A percentile compares a stretch with the other conserved stretches of the same genome.
phyloP scores from a whole-genome alignment of 2,113 vertebrate species.

The Campylorhamphus procurvoides region DNA sequence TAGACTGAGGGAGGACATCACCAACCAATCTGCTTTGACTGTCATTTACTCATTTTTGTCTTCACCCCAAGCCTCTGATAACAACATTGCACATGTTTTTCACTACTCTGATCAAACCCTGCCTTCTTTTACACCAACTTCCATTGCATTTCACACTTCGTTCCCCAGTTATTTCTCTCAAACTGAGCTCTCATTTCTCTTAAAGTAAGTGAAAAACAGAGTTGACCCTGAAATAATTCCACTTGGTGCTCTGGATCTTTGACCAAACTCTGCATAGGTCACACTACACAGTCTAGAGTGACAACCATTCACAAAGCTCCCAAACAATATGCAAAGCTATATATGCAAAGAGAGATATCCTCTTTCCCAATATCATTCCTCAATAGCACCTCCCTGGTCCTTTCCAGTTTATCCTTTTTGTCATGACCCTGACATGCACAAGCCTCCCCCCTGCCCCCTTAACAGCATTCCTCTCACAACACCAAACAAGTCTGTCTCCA shows the following conservation, averaged over 20 bases:
- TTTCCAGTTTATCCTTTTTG: neutral
- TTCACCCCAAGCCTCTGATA: neutral
- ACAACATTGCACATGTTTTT: neutral
- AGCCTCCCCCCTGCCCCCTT: neutral
- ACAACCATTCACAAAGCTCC: neutral
- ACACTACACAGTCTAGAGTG: fast-evolving
- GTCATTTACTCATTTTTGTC: neutral
- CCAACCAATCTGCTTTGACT: neutral
- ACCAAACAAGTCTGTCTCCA: neutral
- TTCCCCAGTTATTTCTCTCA: neutral
- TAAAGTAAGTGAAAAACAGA: neutral
- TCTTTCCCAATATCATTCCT: neutral
- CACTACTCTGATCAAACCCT: neutral
- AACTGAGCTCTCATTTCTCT: neutral
- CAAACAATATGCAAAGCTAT: neutral
- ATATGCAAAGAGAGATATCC: neutral
- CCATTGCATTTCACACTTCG: neutral
- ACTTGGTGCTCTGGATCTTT: neutral
- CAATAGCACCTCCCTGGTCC: neutral
- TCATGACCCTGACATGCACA: fast-evolving
- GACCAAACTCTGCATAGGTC: neutral
- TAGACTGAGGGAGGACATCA: neutral
- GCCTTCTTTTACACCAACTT: neutral
- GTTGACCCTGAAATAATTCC: neutral
- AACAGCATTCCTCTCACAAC: neutral